A percentile compares a stretch with the other conserved stretches of the same genome.
These are phyloP conservation scores for Apis laboriosa DNA, from an alignment of 1,140 invertebrate species.

Conservation along the genomic window DNA sequence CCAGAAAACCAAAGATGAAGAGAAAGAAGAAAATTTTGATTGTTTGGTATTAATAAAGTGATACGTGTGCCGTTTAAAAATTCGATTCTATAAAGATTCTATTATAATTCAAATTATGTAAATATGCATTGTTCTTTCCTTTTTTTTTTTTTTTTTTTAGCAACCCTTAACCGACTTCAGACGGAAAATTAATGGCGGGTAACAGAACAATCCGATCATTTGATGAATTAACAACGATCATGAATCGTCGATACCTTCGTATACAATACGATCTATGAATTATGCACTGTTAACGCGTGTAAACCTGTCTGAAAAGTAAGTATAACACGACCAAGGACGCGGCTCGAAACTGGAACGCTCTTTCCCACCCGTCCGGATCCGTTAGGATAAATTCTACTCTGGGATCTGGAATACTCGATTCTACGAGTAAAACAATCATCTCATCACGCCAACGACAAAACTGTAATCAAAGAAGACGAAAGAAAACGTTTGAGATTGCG, in stretches of 20 bases:
- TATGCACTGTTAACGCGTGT: slow-evolving; percentile 49
- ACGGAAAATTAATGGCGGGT: background rate
- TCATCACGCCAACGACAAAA: too few relatives aligned
- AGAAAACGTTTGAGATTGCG: too few relatives aligned
- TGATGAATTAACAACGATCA: slow-evolving; percentile 38
- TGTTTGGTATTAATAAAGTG: too few relatives aligned
- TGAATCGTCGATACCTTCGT: slow-evolving; percentile 36
- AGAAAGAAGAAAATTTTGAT: too few relatives aligned
- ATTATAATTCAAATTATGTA: background rate
- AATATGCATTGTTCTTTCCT: background rate
- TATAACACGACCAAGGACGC: slow-evolving; percentile 66
- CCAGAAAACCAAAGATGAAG: too few relatives aligned
- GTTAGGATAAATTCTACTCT: slow-evolving; percentile 47
- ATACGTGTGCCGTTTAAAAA: background rate
- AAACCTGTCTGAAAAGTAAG: slow-evolving; percentile 63
- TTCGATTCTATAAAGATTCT: background rate
- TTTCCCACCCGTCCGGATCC: slow-evolving; percentile 54
- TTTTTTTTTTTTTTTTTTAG: too few relatives aligned
- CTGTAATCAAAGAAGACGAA: too few relatives aligned
- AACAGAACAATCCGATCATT: slow-evolving; percentile 18
- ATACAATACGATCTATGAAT: slow-evolving; percentile 47
- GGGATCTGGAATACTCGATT: background rate
- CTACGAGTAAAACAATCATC: background rate
- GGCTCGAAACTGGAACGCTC: slow-evolving; percentile 57
- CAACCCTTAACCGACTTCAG: background rate